These are phyloP conservation scores for Otis tarda DNA, from an alignment of 2,113 vertebrate species.

Conservation along the genomic window DNA sequence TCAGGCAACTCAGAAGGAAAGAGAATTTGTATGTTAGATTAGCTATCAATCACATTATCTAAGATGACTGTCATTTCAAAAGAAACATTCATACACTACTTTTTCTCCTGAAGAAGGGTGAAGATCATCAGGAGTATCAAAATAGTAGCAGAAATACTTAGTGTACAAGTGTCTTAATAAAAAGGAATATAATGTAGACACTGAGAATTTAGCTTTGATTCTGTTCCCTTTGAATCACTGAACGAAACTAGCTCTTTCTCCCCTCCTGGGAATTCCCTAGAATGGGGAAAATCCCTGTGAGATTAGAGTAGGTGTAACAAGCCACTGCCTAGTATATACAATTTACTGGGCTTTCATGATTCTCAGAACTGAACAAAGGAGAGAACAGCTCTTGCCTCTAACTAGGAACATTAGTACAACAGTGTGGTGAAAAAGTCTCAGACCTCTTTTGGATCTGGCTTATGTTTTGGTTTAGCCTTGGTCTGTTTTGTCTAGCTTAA, in stretches of 20 bases:
- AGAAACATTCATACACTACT: not conserved
- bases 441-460: not conserved
- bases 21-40: not conserved
- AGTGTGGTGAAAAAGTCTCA: not conserved
- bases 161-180: not conserved
- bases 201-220: not conserved
- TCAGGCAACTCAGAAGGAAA: not conserved
- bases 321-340: slow-evolving; percentile 4
- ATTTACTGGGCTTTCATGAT: slow-evolving; percentile 22
- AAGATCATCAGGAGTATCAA: not conserved
- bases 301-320: slow-evolving; percentile 24
- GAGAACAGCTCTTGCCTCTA: not conserved
- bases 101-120: not conserved
- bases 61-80: not conserved
- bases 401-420: not conserved
- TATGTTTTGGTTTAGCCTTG: slow-evolving; percentile 18
- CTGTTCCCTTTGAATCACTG: not conserved
- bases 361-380: slow-evolving; percentile 17
- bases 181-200: not conserved
- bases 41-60: not conserved
- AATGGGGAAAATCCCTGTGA: slow-evolving; percentile 22
- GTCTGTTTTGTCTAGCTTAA: slow-evolving; percentile 23
- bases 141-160: not conserved
- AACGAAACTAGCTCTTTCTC: not conserved
- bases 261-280: slow-evolving; percentile 19